Evolutionary conservation across 2,888 invertebrate genomes (phyloP).

Genomic region (Xanthorhoe spadicearia): DNA sequence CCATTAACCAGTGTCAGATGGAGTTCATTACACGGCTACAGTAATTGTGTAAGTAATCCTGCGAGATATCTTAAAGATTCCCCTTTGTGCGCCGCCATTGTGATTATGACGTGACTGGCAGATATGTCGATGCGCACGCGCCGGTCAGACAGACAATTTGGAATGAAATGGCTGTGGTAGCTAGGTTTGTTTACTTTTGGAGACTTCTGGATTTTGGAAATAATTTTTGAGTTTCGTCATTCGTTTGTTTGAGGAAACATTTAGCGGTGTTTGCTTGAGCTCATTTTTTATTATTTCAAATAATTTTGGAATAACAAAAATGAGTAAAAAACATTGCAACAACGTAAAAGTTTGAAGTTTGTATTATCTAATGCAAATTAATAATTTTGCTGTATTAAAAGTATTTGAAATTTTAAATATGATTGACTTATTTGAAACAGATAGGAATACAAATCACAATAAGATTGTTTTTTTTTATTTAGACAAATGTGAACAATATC

Average conservation of each 20-base stretch:
- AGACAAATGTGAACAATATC: too few relatives aligned
- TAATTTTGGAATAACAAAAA: too few relatives aligned
- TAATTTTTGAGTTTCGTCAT: too few relatives aligned
- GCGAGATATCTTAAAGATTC: conserved; percentile 77
- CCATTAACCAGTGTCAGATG: conserved; percentile 44
- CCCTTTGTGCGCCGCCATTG: conserved; percentile 77
- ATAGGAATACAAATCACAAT: too few relatives aligned
- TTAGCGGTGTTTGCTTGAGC: not conserved
- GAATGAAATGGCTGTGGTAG: conserved; percentile 62
- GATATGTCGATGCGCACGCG: conserved; percentile 76
- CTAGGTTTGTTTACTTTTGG: conserved; percentile 56
- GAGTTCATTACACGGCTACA: conserved; percentile 77
- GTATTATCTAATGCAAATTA: too few relatives aligned
- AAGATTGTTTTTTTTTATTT: too few relatives aligned
- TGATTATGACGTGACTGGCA: conserved; percentile 79
- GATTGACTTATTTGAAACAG: too few relatives aligned
- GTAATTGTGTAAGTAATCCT: conserved; percentile 82
- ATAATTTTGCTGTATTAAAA: too few relatives aligned
- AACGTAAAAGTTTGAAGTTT: too few relatives aligned
- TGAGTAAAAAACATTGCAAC: too few relatives aligned
- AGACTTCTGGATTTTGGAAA: conserved; percentile 11
- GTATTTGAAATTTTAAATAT: too few relatives aligned
- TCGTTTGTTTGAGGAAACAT: too few relatives aligned
- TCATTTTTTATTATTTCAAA: not conserved
- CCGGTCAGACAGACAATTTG: conserved; percentile 67